Evolutionary conservation across 2,113 vertebrate genomes (phyloP).

Genomic region (Upupa epops): DNA sequence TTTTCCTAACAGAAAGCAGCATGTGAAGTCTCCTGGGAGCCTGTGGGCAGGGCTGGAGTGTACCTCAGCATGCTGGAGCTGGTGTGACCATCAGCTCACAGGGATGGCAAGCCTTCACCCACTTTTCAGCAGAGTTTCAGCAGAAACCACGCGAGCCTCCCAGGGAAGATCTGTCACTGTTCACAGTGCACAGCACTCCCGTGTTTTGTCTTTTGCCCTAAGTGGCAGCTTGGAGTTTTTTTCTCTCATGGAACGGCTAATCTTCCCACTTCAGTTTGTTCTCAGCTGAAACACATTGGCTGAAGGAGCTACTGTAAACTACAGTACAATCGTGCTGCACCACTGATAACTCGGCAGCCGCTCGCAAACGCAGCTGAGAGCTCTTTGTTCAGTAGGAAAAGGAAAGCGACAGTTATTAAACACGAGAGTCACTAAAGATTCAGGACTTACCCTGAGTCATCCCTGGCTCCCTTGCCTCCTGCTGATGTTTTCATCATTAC

Average conservation of each 20-base stretch:
- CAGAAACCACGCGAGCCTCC: neutral
- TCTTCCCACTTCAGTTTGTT: neutral
- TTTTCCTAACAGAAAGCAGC: neutral
- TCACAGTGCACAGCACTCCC: neutral
- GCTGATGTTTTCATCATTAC: constrained; percentile 76
- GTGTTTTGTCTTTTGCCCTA: neutral
- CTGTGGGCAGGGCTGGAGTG: neutral
- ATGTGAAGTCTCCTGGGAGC: neutral
- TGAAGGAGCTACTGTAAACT: neutral
- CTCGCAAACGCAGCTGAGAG: neutral
- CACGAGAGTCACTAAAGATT: constrained; percentile 31
- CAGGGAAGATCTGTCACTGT: neutral
- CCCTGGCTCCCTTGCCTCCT: constrained; percentile 48
- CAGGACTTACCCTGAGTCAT: constrained; percentile 76
- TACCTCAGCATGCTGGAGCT: neutral
- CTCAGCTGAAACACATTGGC: neutral
- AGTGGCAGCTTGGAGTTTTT: too few species aligned
- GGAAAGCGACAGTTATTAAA: neutral
- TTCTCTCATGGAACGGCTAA: too few species aligned
- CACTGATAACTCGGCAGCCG: neutral
- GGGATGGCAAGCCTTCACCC: neutral
- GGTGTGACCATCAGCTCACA: neutral
- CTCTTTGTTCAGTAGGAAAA: constrained; percentile 19
- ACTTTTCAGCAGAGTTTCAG: neutral
- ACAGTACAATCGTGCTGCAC: neutral